Percentiles rank a stretch among this genome's conserved stretches.
phyloP scores from a whole-genome alignment of 2,113 vertebrate genomes.

The Bothrops jararaca region DNA sequence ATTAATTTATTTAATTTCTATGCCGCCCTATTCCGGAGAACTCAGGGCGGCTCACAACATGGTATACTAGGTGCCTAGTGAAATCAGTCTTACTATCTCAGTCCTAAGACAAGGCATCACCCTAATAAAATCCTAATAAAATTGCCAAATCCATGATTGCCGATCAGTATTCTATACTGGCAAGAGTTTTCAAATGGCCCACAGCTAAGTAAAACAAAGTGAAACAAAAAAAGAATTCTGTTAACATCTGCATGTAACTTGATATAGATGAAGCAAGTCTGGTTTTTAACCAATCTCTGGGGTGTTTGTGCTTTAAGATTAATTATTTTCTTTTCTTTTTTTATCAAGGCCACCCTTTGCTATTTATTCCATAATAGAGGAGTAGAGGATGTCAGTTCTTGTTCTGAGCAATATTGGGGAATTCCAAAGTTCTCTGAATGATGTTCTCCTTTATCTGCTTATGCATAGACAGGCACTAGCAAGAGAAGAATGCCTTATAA shows the following conservation, averaged over 20 bases:
- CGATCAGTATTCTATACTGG: background rate
- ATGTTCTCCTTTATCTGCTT: background rate
- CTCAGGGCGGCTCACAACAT: too few relatives aligned
- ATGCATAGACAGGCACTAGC: background rate
- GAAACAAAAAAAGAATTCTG: constrained; percentile 48
- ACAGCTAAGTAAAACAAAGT: constrained; percentile 54
- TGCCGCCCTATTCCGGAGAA: too few relatives aligned
- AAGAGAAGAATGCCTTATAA: background rate
- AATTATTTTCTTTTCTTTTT: constrained; percentile 40
- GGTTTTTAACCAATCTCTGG: constrained; percentile 52
- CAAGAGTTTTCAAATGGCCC: constrained; percentile 43
- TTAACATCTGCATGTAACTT: constrained; percentile 37
- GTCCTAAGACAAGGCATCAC: constrained; percentile 46
- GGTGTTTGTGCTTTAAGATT: constrained; percentile 33
- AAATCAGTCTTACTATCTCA: background rate
- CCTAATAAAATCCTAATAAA: background rate
- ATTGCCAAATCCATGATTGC: constrained; percentile 44
- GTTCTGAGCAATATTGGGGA: background rate
- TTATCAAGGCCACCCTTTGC: background rate
- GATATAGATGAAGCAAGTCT: constrained; percentile 55
- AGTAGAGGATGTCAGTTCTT: background rate
- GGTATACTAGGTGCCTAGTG: background rate
- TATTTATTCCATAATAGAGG: background rate
- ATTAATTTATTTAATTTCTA: too few relatives aligned
- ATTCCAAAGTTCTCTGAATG: background rate